Percentiles rank a stretch among this genome's conserved stretches.
Evolutionary conservation across 1,140 invertebrate species (phyloP).

Genomic region (Megathymus violae): DNA sequence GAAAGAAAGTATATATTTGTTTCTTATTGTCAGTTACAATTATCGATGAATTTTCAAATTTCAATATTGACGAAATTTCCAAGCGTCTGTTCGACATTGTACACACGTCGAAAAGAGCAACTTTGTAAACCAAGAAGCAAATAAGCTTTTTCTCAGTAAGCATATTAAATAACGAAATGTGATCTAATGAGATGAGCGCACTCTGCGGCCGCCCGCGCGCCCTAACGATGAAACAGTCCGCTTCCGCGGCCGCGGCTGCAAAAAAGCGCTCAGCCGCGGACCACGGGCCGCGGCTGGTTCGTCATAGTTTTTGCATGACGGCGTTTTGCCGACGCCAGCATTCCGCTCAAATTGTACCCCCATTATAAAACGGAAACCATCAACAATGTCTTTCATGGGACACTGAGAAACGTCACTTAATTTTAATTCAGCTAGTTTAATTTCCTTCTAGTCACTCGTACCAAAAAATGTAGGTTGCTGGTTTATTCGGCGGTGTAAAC

Average conservation of each 20-base stretch:
- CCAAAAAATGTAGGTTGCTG: no score
- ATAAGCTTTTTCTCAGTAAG: conserved; percentile 20
- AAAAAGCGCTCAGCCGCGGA: conserved; percentile 21
- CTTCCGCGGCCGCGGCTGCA: conserved; percentile 17
- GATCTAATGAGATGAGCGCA: conserved; percentile 28
- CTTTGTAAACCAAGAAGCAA: conserved; percentile 12
- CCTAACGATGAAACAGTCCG: conserved; percentile 26
- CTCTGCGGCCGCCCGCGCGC: no score
- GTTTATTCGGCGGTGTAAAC: no score
- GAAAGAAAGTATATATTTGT: no score
- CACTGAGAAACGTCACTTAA: no score
- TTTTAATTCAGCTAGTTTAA: no score
- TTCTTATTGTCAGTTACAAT: no score
- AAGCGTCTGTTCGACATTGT: no score
- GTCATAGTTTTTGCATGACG: conserved; percentile 67
- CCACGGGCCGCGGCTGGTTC: conserved; percentile 35
- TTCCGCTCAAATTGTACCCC: conserved; percentile 63
- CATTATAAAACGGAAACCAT: conserved; percentile 37
- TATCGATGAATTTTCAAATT: no score
- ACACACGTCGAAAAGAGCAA: no score
- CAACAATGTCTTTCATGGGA: conserved; percentile 7
- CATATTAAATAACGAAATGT: conserved; percentile 23
- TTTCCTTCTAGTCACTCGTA: no score
- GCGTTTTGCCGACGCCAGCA: conserved; percentile 52
- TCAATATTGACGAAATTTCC: no score